These are phyloP conservation scores for Petrophora chlorosata DNA, from an alignment of 2,888 invertebrate species.

Conservation along the genomic window DNA sequence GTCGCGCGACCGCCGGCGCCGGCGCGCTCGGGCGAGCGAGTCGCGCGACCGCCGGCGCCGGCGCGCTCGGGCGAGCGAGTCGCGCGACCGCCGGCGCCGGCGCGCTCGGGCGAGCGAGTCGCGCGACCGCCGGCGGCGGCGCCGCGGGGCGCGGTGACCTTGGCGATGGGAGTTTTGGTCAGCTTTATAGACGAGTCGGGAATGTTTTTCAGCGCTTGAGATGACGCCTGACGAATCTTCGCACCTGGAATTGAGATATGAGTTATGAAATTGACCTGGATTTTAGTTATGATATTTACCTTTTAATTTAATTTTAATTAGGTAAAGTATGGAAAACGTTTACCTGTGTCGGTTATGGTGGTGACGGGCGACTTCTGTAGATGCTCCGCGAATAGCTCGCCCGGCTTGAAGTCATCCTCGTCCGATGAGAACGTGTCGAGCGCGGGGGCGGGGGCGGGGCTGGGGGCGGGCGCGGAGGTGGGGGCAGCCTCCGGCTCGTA, in stretches of 20 bases:
- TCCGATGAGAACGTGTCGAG: slow-evolving; percentile 71
- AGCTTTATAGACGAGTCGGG: slow-evolving; percentile 56
- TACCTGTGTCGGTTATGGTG: slow-evolving; percentile 35
- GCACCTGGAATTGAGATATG: slow-evolving; percentile 57
- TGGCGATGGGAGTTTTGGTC: slow-evolving; percentile 47
- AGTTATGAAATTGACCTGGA: no score
- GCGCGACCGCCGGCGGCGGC: neutral
- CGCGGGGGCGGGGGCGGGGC: neutral
- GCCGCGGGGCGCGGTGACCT: no score
- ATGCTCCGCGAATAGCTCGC: slow-evolving; percentile 85
- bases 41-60: slow-evolving; percentile 11
- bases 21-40: slow-evolving; percentile 1
- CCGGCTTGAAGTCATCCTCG: slow-evolving; percentile 84
- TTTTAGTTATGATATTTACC: no score
- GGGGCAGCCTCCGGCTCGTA: slow-evolving; percentile 66
- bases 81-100: slow-evolving; percentile 4
- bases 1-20: slow-evolving; percentile 12
- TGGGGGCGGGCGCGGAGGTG: neutral
- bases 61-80: slow-evolving; percentile 2
- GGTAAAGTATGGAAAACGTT: no score
- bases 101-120: no score
- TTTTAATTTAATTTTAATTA: no score
- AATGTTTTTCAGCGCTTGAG: slow-evolving; percentile 64
- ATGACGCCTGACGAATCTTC: slow-evolving; percentile 70
- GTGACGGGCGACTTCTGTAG: neutral